Evolutionary conservation across 1,140 invertebrate species (phyloP).

Genomic region (fruit fly (Drosophila melanogaster)): Release_6_plus_ISO1_MT NC_004354.4:7979001-7979500

Average conservation of each 20-base stretch:
- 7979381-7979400: background rate
- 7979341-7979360: background rate
- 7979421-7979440: background rate
- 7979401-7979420: background rate
- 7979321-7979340: background rate
- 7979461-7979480: slow-evolving; percentile 27
- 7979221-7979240: slow-evolving; percentile 32
- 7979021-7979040: too few species aligned
- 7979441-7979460: slow-evolving; percentile 1
- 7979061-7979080: background rate
- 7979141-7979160: slow-evolving; percentile 48
- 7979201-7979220: slow-evolving; percentile 21
- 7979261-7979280: background rate
- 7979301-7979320: background rate
- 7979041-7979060: too few species aligned
- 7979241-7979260: background rate
- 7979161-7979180: slow-evolving; percentile 83
- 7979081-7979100: background rate
- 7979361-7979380: background rate
- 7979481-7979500: slow-evolving; percentile 21
- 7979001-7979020: slow-evolving; percentile 19
- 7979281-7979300: slow-evolving; percentile 13
- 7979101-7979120: background rate
- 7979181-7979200: slow-evolving; percentile 54
- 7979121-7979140: slow-evolving; percentile 23